These are phyloP conservation scores for Gasterosteus nipponicus DNA, from an alignment of 2,113 vertebrate species.

Conservation along the genomic window DNA sequence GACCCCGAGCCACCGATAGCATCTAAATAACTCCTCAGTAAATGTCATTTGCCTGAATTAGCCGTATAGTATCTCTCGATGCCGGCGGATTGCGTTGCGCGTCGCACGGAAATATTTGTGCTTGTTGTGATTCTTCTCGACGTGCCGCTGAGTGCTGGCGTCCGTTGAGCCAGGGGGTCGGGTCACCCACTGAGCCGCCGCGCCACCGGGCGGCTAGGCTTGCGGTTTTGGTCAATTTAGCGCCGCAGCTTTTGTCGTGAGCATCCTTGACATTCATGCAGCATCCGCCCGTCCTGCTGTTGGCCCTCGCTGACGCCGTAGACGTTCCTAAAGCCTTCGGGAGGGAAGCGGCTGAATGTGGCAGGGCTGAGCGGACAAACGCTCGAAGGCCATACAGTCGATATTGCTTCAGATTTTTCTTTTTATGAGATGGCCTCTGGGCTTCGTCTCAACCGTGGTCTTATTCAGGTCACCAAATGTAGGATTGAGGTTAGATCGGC, in stretches of 20 bases:
- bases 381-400: conserved; percentile 41
- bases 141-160: conserved; percentile 53
- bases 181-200: conserved; percentile 37
- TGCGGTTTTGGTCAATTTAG: conserved; percentile 60
- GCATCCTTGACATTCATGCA: conserved; percentile 62
- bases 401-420: conserved; percentile 39
- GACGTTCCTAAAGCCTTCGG: conserved; percentile 59
- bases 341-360: conserved; percentile 16
- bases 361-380: not conserved
- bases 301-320: conserved; percentile 49
- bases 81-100: conserved; percentile 55
- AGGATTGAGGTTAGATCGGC: conserved; percentile 37
- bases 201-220: conserved; percentile 47
- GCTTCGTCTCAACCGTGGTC: not conserved
- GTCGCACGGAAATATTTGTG: conserved; percentile 68
- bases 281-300: conserved; percentile 53
- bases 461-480: conserved; percentile 55
- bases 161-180: conserved; percentile 58
- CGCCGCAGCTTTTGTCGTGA: conserved; percentile 65
- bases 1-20: conserved; percentile 72
- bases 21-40: conserved; percentile 81
- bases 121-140: conserved; percentile 72
- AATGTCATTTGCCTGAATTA: conserved; percentile 78
- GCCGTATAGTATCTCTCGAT: conserved; percentile 67
- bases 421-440: conserved; percentile 28